Conservation (phyloP, 1,140 invertebrate genomes). For the Sinella curviseta region DNA sequence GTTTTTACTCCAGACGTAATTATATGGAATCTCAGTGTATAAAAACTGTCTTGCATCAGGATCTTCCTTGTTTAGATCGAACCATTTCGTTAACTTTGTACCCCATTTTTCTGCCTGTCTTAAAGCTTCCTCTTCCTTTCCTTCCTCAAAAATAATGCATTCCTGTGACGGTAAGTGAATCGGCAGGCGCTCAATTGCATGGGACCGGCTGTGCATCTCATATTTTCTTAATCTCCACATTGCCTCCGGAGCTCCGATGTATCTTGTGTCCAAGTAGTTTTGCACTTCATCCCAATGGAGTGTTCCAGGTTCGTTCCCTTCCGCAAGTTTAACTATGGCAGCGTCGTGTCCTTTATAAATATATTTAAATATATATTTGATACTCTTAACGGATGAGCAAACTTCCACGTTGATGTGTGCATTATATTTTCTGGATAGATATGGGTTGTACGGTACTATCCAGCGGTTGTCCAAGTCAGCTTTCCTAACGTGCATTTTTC, state of each 20-base stretch:
- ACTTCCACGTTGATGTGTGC: conserved; percentile 34
- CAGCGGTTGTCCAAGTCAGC: conserved; percentile 56
- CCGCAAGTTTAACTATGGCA: conserved; percentile 25
- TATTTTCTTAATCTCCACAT: conserved; percentile 50
- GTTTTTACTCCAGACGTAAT: conserved; percentile 52
- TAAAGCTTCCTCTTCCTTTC: conserved; percentile 42
- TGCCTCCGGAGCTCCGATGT: conserved; percentile 52
- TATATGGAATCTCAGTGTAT: conserved; percentile 54
- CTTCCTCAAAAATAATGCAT: conserved; percentile 47
- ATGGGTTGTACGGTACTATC: no score
- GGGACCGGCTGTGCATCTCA: conserved; percentile 45
- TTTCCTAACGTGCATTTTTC: not conserved
- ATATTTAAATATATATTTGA: conserved; percentile 48
- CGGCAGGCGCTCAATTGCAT: conserved; percentile 54
- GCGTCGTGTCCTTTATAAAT: no score
- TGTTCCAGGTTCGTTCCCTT: not conserved
- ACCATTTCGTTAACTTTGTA: conserved; percentile 38
- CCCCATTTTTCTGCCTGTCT: conserved; percentile 39
- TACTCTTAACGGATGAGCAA: conserved; percentile 39
- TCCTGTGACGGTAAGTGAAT: conserved; percentile 60
- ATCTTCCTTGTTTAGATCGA: conserved; percentile 43
- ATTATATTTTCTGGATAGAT: no score
- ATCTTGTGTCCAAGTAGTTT: conserved; percentile 46
- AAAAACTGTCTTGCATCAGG: conserved; percentile 49
- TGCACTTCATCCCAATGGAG: conserved; percentile 47